A percentile compares a stretch with the other conserved stretches of the same genome.
Evolutionary conservation across 2,113 vertebrate genomes (phyloP).

Genomic region (Heterotilapia buettikoferi): DNA sequence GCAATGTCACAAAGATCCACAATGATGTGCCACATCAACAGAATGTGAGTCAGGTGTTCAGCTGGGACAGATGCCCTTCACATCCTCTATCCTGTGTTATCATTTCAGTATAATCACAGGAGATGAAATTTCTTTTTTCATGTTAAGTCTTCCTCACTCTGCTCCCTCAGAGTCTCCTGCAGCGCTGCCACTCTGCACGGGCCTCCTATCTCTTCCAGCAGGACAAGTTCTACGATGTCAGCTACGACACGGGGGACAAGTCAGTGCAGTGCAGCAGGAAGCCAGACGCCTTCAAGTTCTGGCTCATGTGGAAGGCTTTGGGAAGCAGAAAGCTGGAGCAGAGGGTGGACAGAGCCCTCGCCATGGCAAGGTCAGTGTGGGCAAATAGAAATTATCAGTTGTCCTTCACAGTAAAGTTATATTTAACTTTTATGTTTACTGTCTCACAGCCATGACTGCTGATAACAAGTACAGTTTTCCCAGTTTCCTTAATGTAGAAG

Average conservation of each 20-base stretch:
- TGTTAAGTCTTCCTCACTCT: neutral
- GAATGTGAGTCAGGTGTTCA: neutral
- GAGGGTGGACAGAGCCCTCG: slow-evolving; percentile 78
- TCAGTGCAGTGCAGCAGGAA: slow-evolving; percentile 84
- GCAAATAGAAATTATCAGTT: neutral
- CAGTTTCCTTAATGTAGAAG: neutral
- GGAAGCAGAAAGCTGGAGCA: slow-evolving; percentile 77
- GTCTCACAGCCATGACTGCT: neutral
- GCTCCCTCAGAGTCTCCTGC: neutral
- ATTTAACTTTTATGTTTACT: neutral
- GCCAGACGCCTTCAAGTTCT: slow-evolving; percentile 81
- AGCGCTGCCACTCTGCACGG: slow-evolving; percentile 57
- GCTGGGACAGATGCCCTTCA: neutral
- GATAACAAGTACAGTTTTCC: neutral
- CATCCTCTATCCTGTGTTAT: neutral
- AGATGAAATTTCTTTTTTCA: neutral
- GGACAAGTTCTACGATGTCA: slow-evolving; percentile 81
- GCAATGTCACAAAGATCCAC: neutral
- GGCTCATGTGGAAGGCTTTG: slow-evolving; percentile 85
- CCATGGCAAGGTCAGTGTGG: slow-evolving; percentile 72
- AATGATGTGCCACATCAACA: neutral
- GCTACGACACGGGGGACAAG: slow-evolving; percentile 82
- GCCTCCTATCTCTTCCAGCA: slow-evolving; percentile 84
- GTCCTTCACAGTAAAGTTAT: neutral
- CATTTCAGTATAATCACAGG: neutral